Percentiles rank a stretch among this genome's conserved stretches.
These are phyloP conservation scores for Corella eumyota DNA, from an alignment of 23 tunicate species.

Conservation along the genomic window DNA sequence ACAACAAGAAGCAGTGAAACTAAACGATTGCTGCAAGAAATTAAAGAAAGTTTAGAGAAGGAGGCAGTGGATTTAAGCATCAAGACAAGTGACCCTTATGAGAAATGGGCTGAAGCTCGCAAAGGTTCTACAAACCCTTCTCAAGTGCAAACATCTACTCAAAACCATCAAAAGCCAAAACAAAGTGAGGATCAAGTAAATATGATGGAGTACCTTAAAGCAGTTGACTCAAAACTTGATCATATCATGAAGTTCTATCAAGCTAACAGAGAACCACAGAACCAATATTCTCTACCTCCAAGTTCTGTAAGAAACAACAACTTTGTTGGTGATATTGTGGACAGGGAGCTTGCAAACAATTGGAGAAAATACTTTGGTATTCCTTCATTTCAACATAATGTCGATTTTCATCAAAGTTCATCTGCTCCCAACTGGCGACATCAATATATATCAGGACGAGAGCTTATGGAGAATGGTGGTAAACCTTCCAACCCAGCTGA, in stretches of 20 bases:
- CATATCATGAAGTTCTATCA: constrained; percentile 44
- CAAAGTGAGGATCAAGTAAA: neutral
- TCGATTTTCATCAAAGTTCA: constrained; percentile 2
- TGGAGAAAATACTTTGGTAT: constrained; percentile 26
- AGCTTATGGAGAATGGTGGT: constrained; percentile 38
- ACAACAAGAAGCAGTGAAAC: constrained; percentile 2
- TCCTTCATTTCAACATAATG: neutral
- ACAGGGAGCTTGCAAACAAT: constrained; percentile 16
- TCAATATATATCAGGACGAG: constrained; percentile 56
- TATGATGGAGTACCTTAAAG: constrained; percentile 56
- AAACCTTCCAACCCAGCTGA: neutral
- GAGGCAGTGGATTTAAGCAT: constrained; percentile 20
- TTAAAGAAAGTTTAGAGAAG: constrained; percentile 19
- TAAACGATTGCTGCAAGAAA: constrained; percentile 22
- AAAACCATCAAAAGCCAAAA: neutral
- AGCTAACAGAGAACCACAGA: constrained; percentile 7
- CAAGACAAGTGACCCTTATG: constrained; percentile 1
- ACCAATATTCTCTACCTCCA: constrained; percentile 6
- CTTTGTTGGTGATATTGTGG: constrained; percentile 28
- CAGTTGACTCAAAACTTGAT: constrained; percentile 66
- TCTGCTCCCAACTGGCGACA: constrained; percentile 28
- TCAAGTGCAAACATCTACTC: neutral
- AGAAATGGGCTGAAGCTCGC: constrained; percentile 11
- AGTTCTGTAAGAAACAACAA: constrained; percentile 1
- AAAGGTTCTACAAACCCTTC: constrained; percentile 1